Evolutionary conservation across 2,888 invertebrate species (phyloP), one percentile per base, ranked within the genome.

Genomic region (Unio pictorum): DNA sequence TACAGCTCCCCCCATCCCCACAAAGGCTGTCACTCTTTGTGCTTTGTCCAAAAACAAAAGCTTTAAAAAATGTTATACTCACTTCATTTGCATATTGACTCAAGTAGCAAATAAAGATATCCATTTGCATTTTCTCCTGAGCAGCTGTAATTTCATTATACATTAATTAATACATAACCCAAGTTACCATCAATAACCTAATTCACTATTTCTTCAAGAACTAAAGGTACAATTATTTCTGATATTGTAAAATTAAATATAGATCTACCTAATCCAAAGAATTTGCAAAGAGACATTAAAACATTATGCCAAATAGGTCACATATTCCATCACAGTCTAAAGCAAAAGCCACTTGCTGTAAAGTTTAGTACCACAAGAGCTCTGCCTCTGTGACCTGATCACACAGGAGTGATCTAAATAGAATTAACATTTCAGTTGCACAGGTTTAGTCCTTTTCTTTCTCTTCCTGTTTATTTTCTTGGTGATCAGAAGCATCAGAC

Each of bases 61-160:
- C 64, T 60, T 71, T 67, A 17, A 67, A 59, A 62, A 63, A 71
- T 58, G 64, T 67, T 0, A 71, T 66, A 62, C 45, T 67, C 28
- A 66, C 66, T n/a, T 71, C 65, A 60, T 61, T 66, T n/a, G 65
- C 65, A 55, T 34, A 55, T 56, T 60, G 55, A 55, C 61, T 70
- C 59, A 1, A 58, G 66, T 62, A 70, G 58, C 66, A 59, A 26
- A 70, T 66, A 15, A 70, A 28, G 17, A 70, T 55, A 54, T 66
- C 69, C 69, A 69, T 66, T 69, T 70, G 70, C 28, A 66, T 66
- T 23, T 67, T 67, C 26, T 66, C 64, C 67, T 63, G 70, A 55
- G 63, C 64, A 66, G 70, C 63, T 8, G 61, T 71, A 45, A 67
- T 71, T 54, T 66, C 67, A 58, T 57, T 62, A 55, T 23, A 23